Conservation (phyloP, 2,888 invertebrate genomes). For the Caenorhabditis panamensis region DNA sequence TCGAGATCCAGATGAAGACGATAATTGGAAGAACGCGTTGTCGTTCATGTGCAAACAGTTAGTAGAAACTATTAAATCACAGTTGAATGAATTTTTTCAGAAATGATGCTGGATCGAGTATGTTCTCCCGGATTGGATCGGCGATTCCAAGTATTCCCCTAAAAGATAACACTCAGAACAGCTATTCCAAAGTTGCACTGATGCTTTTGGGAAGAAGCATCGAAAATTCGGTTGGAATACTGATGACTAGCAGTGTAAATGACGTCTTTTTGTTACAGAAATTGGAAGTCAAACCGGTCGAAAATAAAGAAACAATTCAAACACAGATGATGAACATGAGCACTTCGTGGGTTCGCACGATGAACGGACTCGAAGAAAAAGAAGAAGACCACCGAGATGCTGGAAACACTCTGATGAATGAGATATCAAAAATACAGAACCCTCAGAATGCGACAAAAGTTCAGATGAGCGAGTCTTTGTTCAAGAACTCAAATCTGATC, state of each 20-base stretch:
- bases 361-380: background rate
- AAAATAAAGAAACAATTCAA: background rate
- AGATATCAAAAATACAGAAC: conserved; percentile 43
- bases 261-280: background rate
- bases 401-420: background rate
- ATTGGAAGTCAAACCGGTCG: background rate
- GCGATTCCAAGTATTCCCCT: conserved; percentile 38
- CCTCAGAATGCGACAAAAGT: conserved; percentile 23
- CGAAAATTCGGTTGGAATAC: conserved; percentile 18
- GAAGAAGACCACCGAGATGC: background rate
- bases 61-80: background rate
- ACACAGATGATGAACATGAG: conserved; percentile 40
- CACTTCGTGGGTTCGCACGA: conserved; percentile 31
- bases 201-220: conserved; percentile 30
- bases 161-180: conserved; percentile 32
- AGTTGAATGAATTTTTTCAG: conserved; percentile 24
- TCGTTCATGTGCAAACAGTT: conserved; percentile 33
- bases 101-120: conserved; percentile 24
- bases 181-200: conserved; percentile 49
- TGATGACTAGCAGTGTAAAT: background rate
- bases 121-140: conserved; percentile 36
- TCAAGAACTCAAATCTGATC: conserved; percentile 1
- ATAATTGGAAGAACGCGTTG: conserved; percentile 25
- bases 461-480: conserved; percentile 26
- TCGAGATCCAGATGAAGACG: conserved; percentile 35